Evolutionary conservation across 2,888 invertebrate genomes (phyloP).

Genomic region (Pterobdella sp.): DNA sequence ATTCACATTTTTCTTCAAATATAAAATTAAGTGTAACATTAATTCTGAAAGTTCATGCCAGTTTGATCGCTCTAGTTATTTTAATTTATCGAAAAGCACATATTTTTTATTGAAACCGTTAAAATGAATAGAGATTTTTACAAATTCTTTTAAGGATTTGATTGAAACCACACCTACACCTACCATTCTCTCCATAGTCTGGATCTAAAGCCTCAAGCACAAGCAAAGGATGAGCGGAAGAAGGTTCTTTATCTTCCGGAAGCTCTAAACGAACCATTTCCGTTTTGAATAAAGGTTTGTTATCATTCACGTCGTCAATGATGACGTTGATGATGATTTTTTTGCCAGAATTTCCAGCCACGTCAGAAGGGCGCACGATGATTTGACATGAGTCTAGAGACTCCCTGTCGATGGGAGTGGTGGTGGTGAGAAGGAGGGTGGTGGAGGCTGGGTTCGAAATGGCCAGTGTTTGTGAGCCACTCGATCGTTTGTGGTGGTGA

Average conservation of each 20-base stretch:
- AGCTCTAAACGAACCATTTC: slow-evolving; percentile 8
- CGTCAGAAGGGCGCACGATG: slow-evolving; percentile 1
- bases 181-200: slow-evolving; percentile 23
- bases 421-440: slow-evolving; percentile 15
- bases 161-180: too few species aligned
- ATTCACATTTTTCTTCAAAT: too few species aligned
- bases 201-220: slow-evolving; percentile 14
- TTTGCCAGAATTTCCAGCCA: slow-evolving; percentile 5
- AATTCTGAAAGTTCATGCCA: not conserved
- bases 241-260: slow-evolving; percentile 14
- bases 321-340: not conserved
- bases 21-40: too few species aligned
- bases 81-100: not conserved
- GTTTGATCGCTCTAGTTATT: not conserved
- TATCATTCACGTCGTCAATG: slow-evolving; percentile 22
- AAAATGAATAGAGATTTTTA: not conserved
- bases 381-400: not conserved
- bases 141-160: too few species aligned
- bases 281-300: slow-evolving; percentile 19
- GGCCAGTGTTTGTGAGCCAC: not conserved
- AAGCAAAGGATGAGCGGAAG: not conserved
- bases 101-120: not conserved
- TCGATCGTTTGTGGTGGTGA: not conserved
- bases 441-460: not conserved
- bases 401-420: slow-evolving; percentile 12